Evolutionary conservation across 2,113 vertebrate species (phyloP), one percentile per base, ranked within the genome.

Genomic region (Clarias magur): DNA sequence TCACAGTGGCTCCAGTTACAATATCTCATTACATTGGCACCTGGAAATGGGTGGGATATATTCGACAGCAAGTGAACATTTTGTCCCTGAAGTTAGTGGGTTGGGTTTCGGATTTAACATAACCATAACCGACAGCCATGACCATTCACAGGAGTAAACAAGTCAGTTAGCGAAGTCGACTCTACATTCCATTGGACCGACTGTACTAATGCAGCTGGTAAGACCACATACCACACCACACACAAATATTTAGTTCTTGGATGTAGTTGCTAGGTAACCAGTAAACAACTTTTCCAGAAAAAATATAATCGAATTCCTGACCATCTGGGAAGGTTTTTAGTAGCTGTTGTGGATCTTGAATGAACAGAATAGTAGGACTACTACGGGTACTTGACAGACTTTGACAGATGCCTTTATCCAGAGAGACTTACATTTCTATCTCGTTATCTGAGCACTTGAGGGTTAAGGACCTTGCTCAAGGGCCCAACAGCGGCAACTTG

Each of bases 201-300:
- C 60, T 84, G 83, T 60, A 48, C 7, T 57, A 76, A 38, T 48
- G 17, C 38, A 59, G 23, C 30, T 57, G 53, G 30, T 57, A 78
- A 73, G 63, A 73, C 19, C 27, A 83, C 70, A 73, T 11, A 38
- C 56, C 56, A 80, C 79, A 80, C 78, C 68, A 70, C 53, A 80
- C n/a, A 59, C 79, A 80, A 60, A 60, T 59, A 34, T 80, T 80
- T 60, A 34, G 27, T 34, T 60, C 4, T 60, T 59, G 56, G 78
- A 34, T 56, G 34, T 21, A 80, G 54, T 80, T 80, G 78, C 27
- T 80, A 59, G 27, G 27, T 80, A 56, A 59, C 27, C 3, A 80
- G 56, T 17, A 34, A 34, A 34, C 78, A 80, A 59, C 54, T 80
- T 56, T 79, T n/a, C n/a, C 16, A 57, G 54, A 57, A 80, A 48